These are phyloP conservation scores for Lampris megalopsis DNA, from an alignment of 2,113 vertebrate genomes.

Conservation along the genomic window DNA sequence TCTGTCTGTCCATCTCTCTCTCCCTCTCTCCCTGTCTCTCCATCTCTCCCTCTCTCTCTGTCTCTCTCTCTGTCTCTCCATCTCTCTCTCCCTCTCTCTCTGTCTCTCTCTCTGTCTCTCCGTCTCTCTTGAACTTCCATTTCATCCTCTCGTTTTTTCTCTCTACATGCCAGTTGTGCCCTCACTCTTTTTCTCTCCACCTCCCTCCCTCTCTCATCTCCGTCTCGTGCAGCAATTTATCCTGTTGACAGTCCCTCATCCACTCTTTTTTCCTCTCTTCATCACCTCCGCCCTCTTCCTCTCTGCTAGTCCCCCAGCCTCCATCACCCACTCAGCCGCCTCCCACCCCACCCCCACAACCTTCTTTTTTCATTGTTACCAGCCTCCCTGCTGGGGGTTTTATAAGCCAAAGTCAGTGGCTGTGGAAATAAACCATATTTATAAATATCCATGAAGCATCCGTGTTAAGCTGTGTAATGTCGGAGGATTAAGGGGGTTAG, in stretches of 20 bases:
- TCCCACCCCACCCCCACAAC: neutral
- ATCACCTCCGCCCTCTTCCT: neutral
- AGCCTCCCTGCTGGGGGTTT: constrained; percentile 34
- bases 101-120: neutral
- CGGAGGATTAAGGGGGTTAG: constrained; percentile 54
- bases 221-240: no score
- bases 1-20: no score
- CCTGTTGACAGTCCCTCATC: no score
- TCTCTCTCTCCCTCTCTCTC: neutral
- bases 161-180: no score
- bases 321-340: neutral
- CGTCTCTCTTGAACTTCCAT: no score
- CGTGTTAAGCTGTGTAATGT: constrained; percentile 65
- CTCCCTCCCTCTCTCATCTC: no score
- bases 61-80: constrained; percentile 9
- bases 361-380: constrained; percentile 35
- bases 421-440: constrained; percentile 56
- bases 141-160: no score
- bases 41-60: neutral
- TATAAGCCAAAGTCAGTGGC: constrained; percentile 50
- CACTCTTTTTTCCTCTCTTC: neutral
- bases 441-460: constrained; percentile 57
- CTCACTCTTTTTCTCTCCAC: no score
- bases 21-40: neutral
- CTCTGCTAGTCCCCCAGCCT: neutral